These are phyloP conservation scores for Labeo catla DNA, from an alignment of 2,113 vertebrate species.

Conservation along the genomic window DNA sequence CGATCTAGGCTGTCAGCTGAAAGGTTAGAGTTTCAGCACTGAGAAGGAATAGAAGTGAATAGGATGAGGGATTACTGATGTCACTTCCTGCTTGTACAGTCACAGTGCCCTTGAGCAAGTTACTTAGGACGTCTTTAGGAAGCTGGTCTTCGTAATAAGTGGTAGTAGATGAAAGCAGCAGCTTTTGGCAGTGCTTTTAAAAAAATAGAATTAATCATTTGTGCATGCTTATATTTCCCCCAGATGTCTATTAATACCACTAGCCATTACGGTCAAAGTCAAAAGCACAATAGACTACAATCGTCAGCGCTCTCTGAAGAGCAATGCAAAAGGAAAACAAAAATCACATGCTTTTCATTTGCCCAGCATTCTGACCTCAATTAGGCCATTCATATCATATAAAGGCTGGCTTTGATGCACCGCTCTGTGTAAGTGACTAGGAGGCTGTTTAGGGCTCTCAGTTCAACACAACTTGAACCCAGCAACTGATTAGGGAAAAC, in stretches of 20 bases:
- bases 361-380: slow-evolving; percentile 13
- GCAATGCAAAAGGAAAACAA: neutral
- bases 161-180: slow-evolving; percentile 12
- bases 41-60: neutral
- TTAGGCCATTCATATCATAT: slow-evolving; percentile 4
- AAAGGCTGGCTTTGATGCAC: slow-evolving; percentile 20
- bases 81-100: slow-evolving; percentile 7
- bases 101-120: neutral
- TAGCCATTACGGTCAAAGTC: slow-evolving; percentile 17
- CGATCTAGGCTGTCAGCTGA: neutral
- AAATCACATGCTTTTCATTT: slow-evolving; percentile 34
- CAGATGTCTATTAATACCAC: neutral
- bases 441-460: neutral
- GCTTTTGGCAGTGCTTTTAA: slow-evolving; percentile 4
- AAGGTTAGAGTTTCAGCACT: neutral
- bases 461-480: neutral
- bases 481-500: neutral
- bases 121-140: neutral
- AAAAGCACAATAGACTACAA: slow-evolving; percentile 23
- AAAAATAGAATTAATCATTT: slow-evolving; percentile 10
- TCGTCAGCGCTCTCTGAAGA: neutral
- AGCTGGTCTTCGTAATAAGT: neutral
- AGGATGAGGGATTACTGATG: neutral
- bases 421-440: neutral
- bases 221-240: slow-evolving; percentile 13